Evolutionary conservation across 2,113 vertebrate genomes (phyloP), one percentile per base, ranked within the genome.

Genomic region (Chitala chitala): DNA sequence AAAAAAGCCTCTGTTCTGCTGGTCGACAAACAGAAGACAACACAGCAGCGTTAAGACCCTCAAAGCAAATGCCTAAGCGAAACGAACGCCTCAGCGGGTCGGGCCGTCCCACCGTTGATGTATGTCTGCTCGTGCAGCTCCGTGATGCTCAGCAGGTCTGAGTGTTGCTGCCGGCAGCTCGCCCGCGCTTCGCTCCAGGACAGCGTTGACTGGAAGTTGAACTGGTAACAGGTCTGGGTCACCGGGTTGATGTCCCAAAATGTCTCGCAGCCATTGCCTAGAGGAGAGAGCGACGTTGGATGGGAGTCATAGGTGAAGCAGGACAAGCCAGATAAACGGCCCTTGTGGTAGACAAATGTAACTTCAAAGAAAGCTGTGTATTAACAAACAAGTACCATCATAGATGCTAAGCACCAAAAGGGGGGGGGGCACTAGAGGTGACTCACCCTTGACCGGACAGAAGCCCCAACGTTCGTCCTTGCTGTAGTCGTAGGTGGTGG

Each of bases 211-310:
- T 97, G 95, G 86, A 98, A 96, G 86, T 98, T 98, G 84, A 99
- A 98, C 90, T 98, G 96, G 90, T 99, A 99, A 86, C 97, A 99
- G 88, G 93, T 98, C 83, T 93, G 90, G 1, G 94, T 98, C 85
- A 98, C 84, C 1, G 93, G 91, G 84, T 98, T 94, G 33, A 89
- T 95, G 80, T 99, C 95, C 97, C 97, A 99, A 76, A 99, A 99
- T 0, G 95, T 94, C 89, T 99, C 95, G 1, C 97, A 98, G 84
- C 92, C 90, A 0, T 66, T 65, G 79, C 80, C 91, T 92, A 79
- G 55, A 13, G 13, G 36, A 1, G 17, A 78, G 3, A 74, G 5
- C 72, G 13, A 59, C n/a, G 17, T 1, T 5, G 20, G 51, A 36
- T 26, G 17, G 36, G 76, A 26, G 2, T 3, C 3, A 1, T 48